Base-by-base conservation (phyloP, 2,797 vertebrate genomes). In the Leptodactylus fallax region DNA sequence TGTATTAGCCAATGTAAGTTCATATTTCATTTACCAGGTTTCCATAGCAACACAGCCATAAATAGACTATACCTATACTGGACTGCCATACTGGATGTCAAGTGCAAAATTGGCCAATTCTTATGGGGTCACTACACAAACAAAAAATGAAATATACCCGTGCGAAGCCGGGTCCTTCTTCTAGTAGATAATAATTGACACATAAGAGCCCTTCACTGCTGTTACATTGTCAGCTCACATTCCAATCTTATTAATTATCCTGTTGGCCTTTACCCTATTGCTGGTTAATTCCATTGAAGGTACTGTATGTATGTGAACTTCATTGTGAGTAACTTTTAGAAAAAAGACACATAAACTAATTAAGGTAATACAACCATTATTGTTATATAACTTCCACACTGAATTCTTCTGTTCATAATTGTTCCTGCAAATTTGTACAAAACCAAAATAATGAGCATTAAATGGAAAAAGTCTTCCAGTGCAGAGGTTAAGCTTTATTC, bases 401-500 rank as follows among this genome's bases (percentile, higher is more conserved):
- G 25, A 74, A 51, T 21, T 49, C 47, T 51, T 49, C 10, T 49
- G 71, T 21, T 74, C 45, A 74, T 74, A 74, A 74, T 74, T 74
- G 45, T 74, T 49, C 16, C 9, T 74, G 45, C 17, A 72, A 47
- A 72, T 72, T 13, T 72, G 45, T 47, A 47, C 69, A 77, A 53
- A 21, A 51, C 47, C 17, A 21, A 53, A 53, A 51, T 53, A 77
- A 51, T 53, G 21, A n/a, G 47, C 47, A 77, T 77, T 51, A 53
- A 51, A 77, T 23, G 11, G 74, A 53, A n/a, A 77, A 77, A 14
- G 6, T 53, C 47, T 77, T 74, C 21, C 19, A 53, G 74, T 53
- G 49, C 74, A 77, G n/a, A 77, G 49, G 72, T 51, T 76, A 51
- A 76, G 36, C 19, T n/a, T n/a, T n/a, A n/a, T n/a, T 76, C 47